Percentiles rank a stretch among this genome's conserved stretches.
Evolutionary conservation across 2,113 vertebrate genomes (phyloP).

Genomic region (Callipepla squamata): DNA sequence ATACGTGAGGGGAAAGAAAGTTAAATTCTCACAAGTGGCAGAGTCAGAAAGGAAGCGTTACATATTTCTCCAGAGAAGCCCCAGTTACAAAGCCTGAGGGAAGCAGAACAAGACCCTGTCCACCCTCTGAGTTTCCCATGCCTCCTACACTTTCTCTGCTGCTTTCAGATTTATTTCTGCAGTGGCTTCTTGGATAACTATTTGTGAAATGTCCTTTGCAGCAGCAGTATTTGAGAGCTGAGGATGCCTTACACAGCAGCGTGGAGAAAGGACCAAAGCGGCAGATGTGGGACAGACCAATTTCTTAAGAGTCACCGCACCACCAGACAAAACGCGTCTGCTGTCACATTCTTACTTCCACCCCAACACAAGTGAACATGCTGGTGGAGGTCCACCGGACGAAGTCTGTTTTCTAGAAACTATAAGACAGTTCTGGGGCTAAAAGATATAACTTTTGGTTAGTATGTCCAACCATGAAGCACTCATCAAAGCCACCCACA

Average conservation of each 20-base stretch:
- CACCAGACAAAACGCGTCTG: neutral
- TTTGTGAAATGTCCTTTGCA: neutral
- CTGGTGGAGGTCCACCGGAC: neutral
- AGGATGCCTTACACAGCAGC: neutral
- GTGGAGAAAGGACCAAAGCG: fast-evolving
- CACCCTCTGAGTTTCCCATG: neutral
- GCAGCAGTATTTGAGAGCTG: neutral
- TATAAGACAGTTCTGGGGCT: neutral
- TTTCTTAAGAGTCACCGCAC: neutral
- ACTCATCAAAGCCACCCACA: neutral
- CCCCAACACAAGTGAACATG: neutral
- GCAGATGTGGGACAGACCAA: neutral
- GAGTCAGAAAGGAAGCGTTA: neutral
- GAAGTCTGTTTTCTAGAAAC: neutral
- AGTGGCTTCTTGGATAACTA: neutral
- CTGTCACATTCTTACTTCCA: neutral
- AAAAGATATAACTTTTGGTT: neutral
- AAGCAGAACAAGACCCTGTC: neutral
- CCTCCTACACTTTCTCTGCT: neutral
- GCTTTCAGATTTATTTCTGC: neutral
- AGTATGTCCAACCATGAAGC: neutral
- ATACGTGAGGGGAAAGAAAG: neutral
- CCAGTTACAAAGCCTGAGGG: neutral
- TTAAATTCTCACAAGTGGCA: neutral
- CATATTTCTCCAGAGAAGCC: neutral